Evolutionary conservation across 1,140 invertebrate genomes (phyloP), one percentile per base, ranked within the genome.

Genomic region (Bombus waltoni): DNA sequence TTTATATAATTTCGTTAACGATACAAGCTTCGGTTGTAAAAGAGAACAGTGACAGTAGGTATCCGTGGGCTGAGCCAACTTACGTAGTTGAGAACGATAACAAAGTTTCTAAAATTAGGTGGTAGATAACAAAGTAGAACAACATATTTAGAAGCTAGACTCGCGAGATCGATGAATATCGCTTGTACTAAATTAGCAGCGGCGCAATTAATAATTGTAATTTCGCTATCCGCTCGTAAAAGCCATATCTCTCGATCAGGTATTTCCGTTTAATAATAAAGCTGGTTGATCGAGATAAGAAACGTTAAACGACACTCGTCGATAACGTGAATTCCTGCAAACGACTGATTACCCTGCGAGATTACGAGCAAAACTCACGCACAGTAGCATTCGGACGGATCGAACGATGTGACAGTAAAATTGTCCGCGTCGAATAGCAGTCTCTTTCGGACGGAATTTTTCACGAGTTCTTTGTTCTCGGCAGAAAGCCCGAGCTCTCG

Each of bases 261-360:
- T 6, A 15, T 9, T 70, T 47, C 18, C n/a, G n/a, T 65, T 57
- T 10, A 6, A 68, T 9, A 53, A 42, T 44, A 40, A 72, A 59
- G 13, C 32, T 74, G 11, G 22, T 74, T 35, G n/a, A 25, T 57
- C 32, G 32, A 62, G 47, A 77, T 76, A 38, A 68, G 35, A n/a
- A 70, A 40, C 15, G 40, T 73, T 44, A 74, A 71, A 40, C 9
- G 57, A 59, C 18, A 44, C 72, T 57, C 40, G 0, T 47, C 44
- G 44, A 47, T 47, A 53, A 75, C 83, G 15, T 47, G 40, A 53
- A 53, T 73, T 83, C 72, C 47, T 71, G 25, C 71, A 47, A 82
- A 32, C 65, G 32, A 4, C 6, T 68, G 13, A 62, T 86, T 81
- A 74, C 53, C 35, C 9, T 35, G 40, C 3, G 5, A 8, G 57